Evolutionary conservation across 2,888 invertebrate species (phyloP).

Genomic region (Amiota mariae): DNA sequence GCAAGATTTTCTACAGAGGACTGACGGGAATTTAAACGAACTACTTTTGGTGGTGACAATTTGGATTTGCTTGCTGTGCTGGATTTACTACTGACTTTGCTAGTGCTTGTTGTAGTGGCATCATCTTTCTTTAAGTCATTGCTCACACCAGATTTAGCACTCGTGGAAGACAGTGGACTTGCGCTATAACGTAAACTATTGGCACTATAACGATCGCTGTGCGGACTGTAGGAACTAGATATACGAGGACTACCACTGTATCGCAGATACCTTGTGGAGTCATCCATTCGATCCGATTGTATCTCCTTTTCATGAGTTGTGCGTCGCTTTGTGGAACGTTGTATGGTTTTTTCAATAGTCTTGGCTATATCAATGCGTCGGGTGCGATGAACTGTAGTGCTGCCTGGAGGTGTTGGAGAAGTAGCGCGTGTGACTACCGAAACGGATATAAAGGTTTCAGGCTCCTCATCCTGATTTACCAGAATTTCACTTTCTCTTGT

Average conservation of each 20-base stretch:
- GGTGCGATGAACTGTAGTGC: slow-evolving; percentile 78
- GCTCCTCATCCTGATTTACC: slow-evolving; percentile 43
- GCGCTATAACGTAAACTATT: slow-evolving; percentile 65
- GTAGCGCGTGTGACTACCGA: slow-evolving; percentile 83
- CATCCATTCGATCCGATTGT: slow-evolving; percentile 83
- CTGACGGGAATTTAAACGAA: slow-evolving; percentile 65
- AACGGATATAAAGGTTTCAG: slow-evolving; percentile 74
- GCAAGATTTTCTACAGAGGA: slow-evolving; percentile 69
- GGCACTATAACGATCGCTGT: slow-evolving; percentile 71
- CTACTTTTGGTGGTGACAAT: slow-evolving; percentile 67
- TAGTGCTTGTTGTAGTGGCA: slow-evolving; percentile 39
- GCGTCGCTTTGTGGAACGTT: slow-evolving; percentile 76
- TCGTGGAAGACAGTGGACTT: slow-evolving; percentile 59
- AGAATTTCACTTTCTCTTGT: slow-evolving; percentile 33
- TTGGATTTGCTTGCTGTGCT: slow-evolving; percentile 58
- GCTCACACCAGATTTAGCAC: slow-evolving; percentile 43
- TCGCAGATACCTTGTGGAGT: slow-evolving; percentile 79
- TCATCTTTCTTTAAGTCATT: slow-evolving; percentile 50
- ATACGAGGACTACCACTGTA: slow-evolving; percentile 77
- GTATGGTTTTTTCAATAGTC: slow-evolving; percentile 81
- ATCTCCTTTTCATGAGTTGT: slow-evolving; percentile 81
- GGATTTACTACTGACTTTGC: slow-evolving; percentile 35
- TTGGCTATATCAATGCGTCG: slow-evolving; percentile 83
- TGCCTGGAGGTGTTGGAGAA: slow-evolving; percentile 82
- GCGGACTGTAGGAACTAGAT: slow-evolving; percentile 72